Base-by-base conservation (phyloP, 2,888 invertebrate genomes). In the Villa cingulata region DNA sequence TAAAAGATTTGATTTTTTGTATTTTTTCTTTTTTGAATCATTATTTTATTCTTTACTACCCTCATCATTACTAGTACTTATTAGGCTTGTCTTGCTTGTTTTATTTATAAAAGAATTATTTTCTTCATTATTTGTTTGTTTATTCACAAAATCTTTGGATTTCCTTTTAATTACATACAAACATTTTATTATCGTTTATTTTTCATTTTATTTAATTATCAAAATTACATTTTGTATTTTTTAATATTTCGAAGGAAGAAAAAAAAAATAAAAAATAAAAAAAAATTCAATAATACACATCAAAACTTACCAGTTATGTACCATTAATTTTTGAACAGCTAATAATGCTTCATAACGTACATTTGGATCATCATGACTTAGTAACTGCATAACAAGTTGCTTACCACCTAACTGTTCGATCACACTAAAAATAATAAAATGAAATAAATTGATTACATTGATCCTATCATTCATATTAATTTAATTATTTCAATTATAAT, bases 261-360 rank as follows among this genome's bases (percentile, higher is more conserved):
- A 27, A 19, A 14, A 14, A 23, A 38, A 19, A n/a, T 9, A 45
- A 17, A 10, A 38, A 37, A n/a, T n/a, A n/a, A n/a, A n/a, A n/a
- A n/a, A n/a, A 27, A 27, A 27, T 27, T 6, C 4, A 27, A 27
- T 9, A 27, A 27, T 9, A 9, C 9, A 16, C 18, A 16, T 16
- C 16, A 15, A 14, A 54, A 56, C 80, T 65, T 70, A 90, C 96
- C 97, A 97, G 72, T 97, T 97, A 71, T 97, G 97, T 43, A 98
- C 98, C 98, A 99, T 99, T 49, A 99, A 77, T 72, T 99, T 99
- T 72, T 99, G 98, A 23, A 99, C 97, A 47, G 97, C 96, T 53
- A 99, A 78, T 44, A 99, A 78, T 7, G 98, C 97, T 70, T 98
- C 96, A 62, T 98, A 98, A 54, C 97, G 81, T 36, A 99, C 98